These are phyloP conservation scores for Anneissia japonica DNA, from an alignment of 35 echinoderm and acorn worm genomes.

Conservation along the genomic window DNA sequence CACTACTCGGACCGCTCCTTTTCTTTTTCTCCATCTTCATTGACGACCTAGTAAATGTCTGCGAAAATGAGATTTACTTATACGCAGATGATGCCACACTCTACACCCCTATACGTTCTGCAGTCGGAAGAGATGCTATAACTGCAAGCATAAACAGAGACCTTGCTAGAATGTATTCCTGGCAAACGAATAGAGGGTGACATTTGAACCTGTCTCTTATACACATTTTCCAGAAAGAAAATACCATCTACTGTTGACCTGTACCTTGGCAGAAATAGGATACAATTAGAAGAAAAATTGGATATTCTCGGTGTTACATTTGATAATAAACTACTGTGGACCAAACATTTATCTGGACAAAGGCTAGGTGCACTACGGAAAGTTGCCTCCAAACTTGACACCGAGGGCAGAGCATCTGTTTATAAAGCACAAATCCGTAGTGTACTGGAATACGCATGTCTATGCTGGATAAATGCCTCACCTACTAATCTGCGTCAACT, in stretches of 20 bases:
- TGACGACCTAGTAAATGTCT: constrained; percentile 23
- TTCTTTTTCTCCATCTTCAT: constrained; percentile 41
- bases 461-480: constrained; percentile 22
- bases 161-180: constrained; percentile 26
- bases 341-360: constrained; percentile 44
- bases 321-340: constrained; percentile 5
- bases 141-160: constrained; percentile 35
- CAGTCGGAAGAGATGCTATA: background rate
- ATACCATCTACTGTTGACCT: constrained; percentile 7
- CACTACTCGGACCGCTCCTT: constrained; percentile 21
- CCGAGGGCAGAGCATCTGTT: background rate
- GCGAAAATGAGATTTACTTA: constrained; percentile 33
- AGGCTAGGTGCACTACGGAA: constrained; percentile 12
- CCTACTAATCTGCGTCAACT: background rate
- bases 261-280: background rate
- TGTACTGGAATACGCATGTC: constrained; percentile 11
- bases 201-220: no score
- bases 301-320: constrained; percentile 7
- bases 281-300: background rate
- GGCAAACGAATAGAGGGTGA: constrained; percentile 6
- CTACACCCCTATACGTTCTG: background rate
- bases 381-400: background rate
- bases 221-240: constrained; percentile 8
- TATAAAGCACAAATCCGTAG: constrained; percentile 1
- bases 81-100: constrained; percentile 39